phyloP scores from a whole-genome alignment of 2,888 invertebrate genomes.

The Achlya flavicornis region DNA sequence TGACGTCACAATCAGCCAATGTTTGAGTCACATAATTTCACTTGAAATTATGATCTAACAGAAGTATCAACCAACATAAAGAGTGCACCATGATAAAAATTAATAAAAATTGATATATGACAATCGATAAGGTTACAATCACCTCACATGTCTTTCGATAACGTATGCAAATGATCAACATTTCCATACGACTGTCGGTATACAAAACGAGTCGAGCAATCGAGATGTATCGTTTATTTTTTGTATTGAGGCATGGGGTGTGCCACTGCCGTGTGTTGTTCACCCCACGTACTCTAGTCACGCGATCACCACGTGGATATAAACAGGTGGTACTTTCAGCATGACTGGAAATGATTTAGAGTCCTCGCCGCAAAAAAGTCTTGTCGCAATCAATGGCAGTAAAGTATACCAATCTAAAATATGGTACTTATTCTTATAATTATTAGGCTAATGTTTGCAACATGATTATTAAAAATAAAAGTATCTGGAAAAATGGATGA shows the following conservation, averaged over 20 bases:
- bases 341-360: constrained; percentile 9
- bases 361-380: too few relatives aligned
- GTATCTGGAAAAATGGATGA: too few relatives aligned
- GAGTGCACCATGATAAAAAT: too few relatives aligned
- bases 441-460: too few relatives aligned
- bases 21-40: background rate
- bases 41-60: background rate
- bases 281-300: constrained; percentile 27
- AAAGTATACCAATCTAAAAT: too few relatives aligned
- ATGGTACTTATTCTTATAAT: too few relatives aligned
- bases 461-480: too few relatives aligned
- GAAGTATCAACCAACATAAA: too few relatives aligned
- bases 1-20: too few relatives aligned
- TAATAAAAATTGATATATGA: background rate
- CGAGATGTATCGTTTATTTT: constrained; percentile 19
- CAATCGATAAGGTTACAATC: background rate
- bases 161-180: constrained; percentile 4
- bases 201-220: constrained; percentile 6
- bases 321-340: constrained; percentile 25
- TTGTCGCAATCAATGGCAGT: too few relatives aligned
- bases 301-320: constrained; percentile 25
- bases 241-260: constrained; percentile 8
- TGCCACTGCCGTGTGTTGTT: constrained; percentile 16
- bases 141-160: background rate
- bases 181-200: constrained; percentile 22